phyloP scores from a whole-genome alignment of 2,113 vertebrate genomes.

The Chloropsis hardwickii region DNA sequence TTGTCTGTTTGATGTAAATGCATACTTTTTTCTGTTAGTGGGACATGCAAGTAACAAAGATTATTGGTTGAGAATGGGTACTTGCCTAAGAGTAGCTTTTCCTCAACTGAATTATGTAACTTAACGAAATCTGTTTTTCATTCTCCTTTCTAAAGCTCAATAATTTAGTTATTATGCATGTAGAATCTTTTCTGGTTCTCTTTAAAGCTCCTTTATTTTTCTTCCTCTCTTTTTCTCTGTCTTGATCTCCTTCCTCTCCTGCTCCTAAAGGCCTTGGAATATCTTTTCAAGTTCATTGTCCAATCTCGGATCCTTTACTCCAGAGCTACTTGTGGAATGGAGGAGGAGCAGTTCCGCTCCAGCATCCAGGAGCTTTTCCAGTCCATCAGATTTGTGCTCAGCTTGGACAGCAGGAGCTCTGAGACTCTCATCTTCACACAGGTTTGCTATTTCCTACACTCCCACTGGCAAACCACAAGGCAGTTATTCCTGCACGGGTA shows the following conservation, averaged over 20 bases:
- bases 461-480: background rate
- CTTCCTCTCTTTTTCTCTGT: conserved; percentile 41
- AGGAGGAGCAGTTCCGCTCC: conserved; percentile 92
- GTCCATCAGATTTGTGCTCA: conserved; percentile 96
- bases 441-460: conserved; percentile 72
- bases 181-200: background rate
- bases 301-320: conserved; percentile 97
- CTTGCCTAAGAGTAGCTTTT: background rate
- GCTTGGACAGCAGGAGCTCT: conserved; percentile 92
- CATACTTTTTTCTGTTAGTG: background rate
- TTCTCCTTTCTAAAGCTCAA: conserved; percentile 9
- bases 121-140: background rate
- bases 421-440: conserved; percentile 97
- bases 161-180: background rate
- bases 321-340: conserved; percentile 93
- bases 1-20: background rate
- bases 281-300: conserved; percentile 98
- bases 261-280: conserved; percentile 88
- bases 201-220: conserved; percentile 58
- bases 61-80: background rate
- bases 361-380: conserved; percentile 97
- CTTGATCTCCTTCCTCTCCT: conserved; percentile 28
- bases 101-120: background rate
- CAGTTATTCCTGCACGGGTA: background rate
- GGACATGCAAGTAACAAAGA: background rate